Conservation (phyloP, 2,797 vertebrate species). For the Ciconia nigra region DNA sequence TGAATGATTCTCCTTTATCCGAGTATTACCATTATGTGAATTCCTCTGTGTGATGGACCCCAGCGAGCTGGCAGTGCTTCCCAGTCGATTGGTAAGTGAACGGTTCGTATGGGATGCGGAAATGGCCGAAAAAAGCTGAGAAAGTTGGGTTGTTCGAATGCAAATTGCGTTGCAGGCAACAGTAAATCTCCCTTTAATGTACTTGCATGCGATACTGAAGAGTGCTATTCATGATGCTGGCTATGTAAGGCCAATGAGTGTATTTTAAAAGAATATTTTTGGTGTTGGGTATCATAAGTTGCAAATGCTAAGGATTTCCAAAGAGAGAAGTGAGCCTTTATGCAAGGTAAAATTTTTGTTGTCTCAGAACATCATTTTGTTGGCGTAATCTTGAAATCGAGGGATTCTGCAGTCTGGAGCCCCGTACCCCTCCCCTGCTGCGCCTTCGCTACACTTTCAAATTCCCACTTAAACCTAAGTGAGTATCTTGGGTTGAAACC, state of each 20-base stretch:
- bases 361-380: not conserved
- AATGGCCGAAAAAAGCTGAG: not conserved
- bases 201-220: not conserved
- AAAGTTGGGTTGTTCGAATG: not conserved
- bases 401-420: not conserved
- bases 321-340: not conserved
- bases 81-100: not conserved
- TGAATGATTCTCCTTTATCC: not conserved
- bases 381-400: not conserved
- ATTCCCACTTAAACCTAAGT: not conserved
- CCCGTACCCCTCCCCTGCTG: not conserved
- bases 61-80: not conserved
- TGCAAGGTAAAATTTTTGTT: not conserved
- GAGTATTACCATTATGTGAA: not conserved
- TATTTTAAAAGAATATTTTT: not conserved
- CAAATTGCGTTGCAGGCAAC: not conserved
- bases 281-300: not conserved
- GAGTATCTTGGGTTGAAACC: not conserved
- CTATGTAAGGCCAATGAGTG: rapidly evolving
- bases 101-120: not conserved
- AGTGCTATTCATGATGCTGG: not conserved
- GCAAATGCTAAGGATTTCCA: not conserved
- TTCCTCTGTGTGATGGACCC: not conserved
- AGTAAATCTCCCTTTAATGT: not conserved
- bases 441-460: not conserved